Conservation (phyloP, 37 sponge, comb jelly and placozoan species). For the Oopsacas minuta region DNA sequence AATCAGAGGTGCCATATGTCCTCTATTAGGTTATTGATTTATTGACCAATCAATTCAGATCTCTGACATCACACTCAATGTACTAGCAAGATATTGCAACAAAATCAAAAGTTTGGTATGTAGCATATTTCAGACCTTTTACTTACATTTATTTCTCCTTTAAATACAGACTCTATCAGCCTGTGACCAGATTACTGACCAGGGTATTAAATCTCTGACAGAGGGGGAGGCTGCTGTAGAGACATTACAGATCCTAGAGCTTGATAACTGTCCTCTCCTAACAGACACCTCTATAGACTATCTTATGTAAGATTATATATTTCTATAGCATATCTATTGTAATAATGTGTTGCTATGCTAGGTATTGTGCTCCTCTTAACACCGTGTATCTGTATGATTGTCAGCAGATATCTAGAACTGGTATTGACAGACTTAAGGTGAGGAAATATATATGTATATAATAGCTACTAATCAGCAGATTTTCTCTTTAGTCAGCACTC, state of each 20-base stretch:
- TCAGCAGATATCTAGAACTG: conserved; percentile 61
- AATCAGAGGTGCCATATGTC: too few relatives aligned
- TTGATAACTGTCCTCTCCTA: conserved; percentile 93
- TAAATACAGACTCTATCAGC: conserved; percentile 58
- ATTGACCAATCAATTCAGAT: conserved; percentile 34
- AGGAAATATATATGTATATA: neutral
- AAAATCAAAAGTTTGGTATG: conserved; percentile 66
- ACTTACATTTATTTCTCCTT: neutral
- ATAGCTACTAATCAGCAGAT: neutral
- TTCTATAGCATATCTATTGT: conserved; percentile 68
- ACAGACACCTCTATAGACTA: conserved; percentile 70
- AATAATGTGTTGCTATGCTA: conserved; percentile 23
- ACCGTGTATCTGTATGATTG: conserved; percentile 83
- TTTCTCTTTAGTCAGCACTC: conserved; percentile 27
- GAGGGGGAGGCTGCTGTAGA: conserved; percentile 44
- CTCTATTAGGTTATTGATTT: too few relatives aligned
- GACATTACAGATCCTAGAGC: conserved; percentile 58
- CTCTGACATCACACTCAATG: conserved; percentile 53
- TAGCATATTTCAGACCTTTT: neutral
- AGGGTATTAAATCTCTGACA: conserved; percentile 50
- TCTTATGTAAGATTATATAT: conserved; percentile 58
- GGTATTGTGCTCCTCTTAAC: conserved; percentile 43
- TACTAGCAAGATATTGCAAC: conserved; percentile 61
- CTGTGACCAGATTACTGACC: conserved; percentile 87
- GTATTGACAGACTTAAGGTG: conserved; percentile 58